Conservation (phyloP, 2,888 invertebrate genomes). For the Polydesmus complanatus region DNA sequence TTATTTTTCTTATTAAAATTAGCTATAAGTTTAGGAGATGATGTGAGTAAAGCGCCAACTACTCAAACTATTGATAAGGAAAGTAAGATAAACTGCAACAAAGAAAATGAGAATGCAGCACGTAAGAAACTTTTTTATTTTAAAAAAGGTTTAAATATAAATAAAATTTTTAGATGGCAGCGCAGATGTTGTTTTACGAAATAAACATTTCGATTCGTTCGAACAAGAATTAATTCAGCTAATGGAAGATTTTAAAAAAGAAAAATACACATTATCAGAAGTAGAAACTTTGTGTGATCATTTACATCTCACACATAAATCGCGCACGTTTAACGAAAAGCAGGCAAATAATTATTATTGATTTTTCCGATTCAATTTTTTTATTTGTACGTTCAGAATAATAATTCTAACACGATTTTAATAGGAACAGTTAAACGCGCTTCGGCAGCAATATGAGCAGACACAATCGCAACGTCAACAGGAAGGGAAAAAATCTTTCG, state of each 20-base stretch:
- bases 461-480: not conserved
- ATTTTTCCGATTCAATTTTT: not conserved
- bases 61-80: too few species aligned
- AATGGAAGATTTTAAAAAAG: not conserved
- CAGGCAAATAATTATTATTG: not conserved
- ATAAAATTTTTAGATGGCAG: too few species aligned
- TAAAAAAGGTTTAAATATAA: too few species aligned
- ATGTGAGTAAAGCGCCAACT: too few species aligned
- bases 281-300: not conserved
- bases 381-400: not conserved
- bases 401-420: not conserved
- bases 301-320: not conserved
- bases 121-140: too few species aligned
- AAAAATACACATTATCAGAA: not conserved
- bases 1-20: too few species aligned
- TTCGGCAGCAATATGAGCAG: not conserved
- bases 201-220: not conserved
- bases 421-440: not conserved
- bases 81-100: too few species aligned
- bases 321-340: not conserved
- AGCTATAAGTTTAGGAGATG: too few species aligned
- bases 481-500: not conserved
- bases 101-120: too few species aligned
- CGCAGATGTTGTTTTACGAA: not conserved
- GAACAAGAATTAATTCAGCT: not conserved